Percentiles rank a stretch among this genome's conserved stretches.
Evolutionary conservation across 2,888 invertebrate species (phyloP).

Genomic region (Automeris io): DNA sequence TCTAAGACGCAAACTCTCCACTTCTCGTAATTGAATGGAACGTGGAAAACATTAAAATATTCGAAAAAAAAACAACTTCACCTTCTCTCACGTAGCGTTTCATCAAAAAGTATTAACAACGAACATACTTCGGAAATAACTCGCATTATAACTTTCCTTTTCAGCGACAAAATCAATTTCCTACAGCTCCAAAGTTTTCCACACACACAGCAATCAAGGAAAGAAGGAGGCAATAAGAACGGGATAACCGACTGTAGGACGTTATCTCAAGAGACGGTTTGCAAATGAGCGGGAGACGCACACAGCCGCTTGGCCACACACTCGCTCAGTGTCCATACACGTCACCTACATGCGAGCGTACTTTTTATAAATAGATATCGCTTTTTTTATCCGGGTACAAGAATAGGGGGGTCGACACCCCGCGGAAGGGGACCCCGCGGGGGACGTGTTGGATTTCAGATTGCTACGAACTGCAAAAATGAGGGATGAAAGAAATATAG

Average conservation of each 20-base stretch:
- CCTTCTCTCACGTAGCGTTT: conserved; percentile 12
- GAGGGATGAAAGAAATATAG: conserved; percentile 79
- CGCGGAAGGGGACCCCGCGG: conserved; percentile 62
- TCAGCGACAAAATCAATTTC: conserved; percentile 63
- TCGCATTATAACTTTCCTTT: conserved; percentile 56
- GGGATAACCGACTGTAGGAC: conserved; percentile 73
- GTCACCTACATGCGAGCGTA: conserved; percentile 61
- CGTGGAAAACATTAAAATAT: not conserved
- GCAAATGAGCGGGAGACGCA: conserved; percentile 71
- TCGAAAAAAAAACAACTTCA: not conserved
- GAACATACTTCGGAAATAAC: conserved; percentile 34
- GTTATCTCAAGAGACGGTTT: conserved; percentile 77
- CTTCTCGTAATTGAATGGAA: conserved; percentile 1
- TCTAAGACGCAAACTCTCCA: not conserved
- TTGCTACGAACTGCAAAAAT: conserved; percentile 79
- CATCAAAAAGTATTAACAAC: conserved; percentile 13
- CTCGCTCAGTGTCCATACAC: conserved; percentile 61
- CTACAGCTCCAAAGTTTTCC: conserved; percentile 64
- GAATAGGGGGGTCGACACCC: conserved; percentile 69
- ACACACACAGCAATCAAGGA: conserved; percentile 70
- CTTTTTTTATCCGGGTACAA: conserved; percentile 76
- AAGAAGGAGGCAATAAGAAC: conserved; percentile 73
- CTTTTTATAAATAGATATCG: conserved; percentile 77
- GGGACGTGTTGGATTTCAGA: conserved; percentile 78
- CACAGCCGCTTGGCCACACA: conserved; percentile 37